Evolutionary conservation across 1,140 invertebrate species (phyloP), one percentile per base, ranked within the genome.

Genomic region (Eubasilissa regina): DNA sequence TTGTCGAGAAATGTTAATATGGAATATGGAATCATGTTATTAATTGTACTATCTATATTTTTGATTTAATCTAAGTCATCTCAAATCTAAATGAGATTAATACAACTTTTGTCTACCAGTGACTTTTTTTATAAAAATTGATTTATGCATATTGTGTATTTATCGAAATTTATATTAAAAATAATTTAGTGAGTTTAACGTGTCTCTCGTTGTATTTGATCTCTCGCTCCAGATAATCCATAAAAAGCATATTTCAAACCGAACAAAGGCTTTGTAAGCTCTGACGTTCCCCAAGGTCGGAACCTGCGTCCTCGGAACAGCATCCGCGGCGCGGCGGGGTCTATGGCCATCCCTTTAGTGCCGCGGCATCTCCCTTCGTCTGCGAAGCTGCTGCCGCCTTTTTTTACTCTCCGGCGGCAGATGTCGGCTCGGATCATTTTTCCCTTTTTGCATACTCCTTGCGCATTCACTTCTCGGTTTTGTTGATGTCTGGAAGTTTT

Each of bases 321-420:
- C 9, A 11, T 70, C 62, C 64, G 47, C 0, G 15, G 43, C 64
- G 47, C 0, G 15, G 43, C 66, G 47, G 35, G 66, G 66, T 48
- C 66, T 45, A 21, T 70, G 66, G 66, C 66, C 66, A 70, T 51
- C 66, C 45, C 66, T 70, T 70, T 70, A 51, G 60, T 64, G 21
- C 11, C n/a, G 60, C 35, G 60, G 60, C 60, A 64, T 64, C 60
- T 64, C 60, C 60, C 60, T 64, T 64, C 60, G 60, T 8, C n/a
- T 25, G n/a, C n/a, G n/a, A n/a, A n/a, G n/a, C n/a, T n/a, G 47
- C n/a, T 45, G 44, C 64, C 44, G 45, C 47, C 35, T 51, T 70
- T 70, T 70, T 70, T 48, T 70, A 17, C 13, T 25, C 25, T 35
- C 19, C 35, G 35, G 44, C 44, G 66, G 66, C 66, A 70, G 66